Base-by-base conservation (phyloP, 2,113 vertebrate genomes). In the Trogon surrucura region DNA sequence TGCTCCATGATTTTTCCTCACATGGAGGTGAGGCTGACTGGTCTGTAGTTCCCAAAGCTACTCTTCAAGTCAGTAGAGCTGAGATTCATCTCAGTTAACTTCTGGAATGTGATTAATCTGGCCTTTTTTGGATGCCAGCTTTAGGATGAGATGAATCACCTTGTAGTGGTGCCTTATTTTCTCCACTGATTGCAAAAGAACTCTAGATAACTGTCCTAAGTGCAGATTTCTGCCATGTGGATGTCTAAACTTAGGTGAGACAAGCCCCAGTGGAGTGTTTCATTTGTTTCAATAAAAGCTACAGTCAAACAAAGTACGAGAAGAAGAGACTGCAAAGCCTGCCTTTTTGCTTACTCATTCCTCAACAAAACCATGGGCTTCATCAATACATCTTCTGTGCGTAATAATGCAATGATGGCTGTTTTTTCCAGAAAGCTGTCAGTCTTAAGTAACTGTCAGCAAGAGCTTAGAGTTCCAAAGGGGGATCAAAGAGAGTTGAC, bases 401-500 rank as follows among this genome's bases (percentile, higher is more conserved):
- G 41, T 41, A 41, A 41, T 41, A 41, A 41, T 62, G 27, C 36
- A 65, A 65, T 92, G 94, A 94, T 91, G 44, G 25, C 27, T 96
- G 3, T 19, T 11, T 79, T 97, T 38, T 30, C 72, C 50, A 94
- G 60, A 94, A 95, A 29, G 2, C 51, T 97, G 48, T 95, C 81
- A 95, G 48, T 29, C 32, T 94, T 79, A 84, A 97, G 74, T 80
- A 94, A 96, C 85, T 75, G 27, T 96, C 95, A 93, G 45, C 57
- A 95, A 88, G 50, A 65, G 32, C 47, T 95, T 93, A 72, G 13
- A 65, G 36, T 88, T 97, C 94, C 85, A 87, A 92, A 75, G 58
- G 50, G 81, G 82, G 91, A 97, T 96, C 94, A 98, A 96, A 98
- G 58, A 51, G 25, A 70, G 11, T 10, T 94, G 87, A 80, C 53